phyloP scores from a whole-genome alignment of 2,113 vertebrate genomes.

The Lonchura striata region DNA sequence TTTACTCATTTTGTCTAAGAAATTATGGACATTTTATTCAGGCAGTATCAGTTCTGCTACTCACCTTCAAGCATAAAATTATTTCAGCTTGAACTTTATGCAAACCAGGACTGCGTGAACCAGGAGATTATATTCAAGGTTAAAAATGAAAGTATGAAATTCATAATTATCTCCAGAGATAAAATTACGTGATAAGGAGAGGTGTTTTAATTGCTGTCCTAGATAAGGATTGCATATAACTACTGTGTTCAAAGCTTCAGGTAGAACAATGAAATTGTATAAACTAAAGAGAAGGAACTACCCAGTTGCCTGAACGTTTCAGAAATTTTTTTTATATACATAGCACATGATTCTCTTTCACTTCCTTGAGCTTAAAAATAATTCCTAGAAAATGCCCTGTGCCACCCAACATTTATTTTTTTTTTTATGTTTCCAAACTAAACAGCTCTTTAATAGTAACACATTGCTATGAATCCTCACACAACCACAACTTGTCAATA shows the following conservation, averaged over 20 bases:
- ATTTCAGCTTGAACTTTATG: not conserved
- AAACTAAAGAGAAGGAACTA: not conserved
- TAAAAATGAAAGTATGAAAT: constrained; percentile 5
- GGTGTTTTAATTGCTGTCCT: constrained; percentile 6
- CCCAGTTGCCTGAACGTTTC: not conserved
- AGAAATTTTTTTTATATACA: not conserved
- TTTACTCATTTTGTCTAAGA: not conserved
- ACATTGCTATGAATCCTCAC: not conserved
- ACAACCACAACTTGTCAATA: not conserved
- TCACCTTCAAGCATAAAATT: not conserved
- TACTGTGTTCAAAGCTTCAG: not conserved
- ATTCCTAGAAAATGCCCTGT: not conserved
- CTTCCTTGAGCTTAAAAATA: not conserved
- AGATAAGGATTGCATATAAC: not conserved
- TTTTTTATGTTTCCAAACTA: not conserved
- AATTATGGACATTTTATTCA: not conserved
- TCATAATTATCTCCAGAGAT: constrained; percentile 22
- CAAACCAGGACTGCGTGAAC: not conserved
- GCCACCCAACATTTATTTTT: not conserved
- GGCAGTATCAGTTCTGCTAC: not conserved
- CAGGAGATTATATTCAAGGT: not conserved
- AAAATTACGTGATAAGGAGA: not conserved
- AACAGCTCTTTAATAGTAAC: not conserved
- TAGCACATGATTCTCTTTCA: not conserved
- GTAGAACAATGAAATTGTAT: not conserved